Percentiles rank a stretch among this genome's conserved stretches.
These are phyloP conservation scores for Trimorus sp. DNA, from an alignment of 2,888 invertebrate genomes.

Conservation along the genomic window DNA sequence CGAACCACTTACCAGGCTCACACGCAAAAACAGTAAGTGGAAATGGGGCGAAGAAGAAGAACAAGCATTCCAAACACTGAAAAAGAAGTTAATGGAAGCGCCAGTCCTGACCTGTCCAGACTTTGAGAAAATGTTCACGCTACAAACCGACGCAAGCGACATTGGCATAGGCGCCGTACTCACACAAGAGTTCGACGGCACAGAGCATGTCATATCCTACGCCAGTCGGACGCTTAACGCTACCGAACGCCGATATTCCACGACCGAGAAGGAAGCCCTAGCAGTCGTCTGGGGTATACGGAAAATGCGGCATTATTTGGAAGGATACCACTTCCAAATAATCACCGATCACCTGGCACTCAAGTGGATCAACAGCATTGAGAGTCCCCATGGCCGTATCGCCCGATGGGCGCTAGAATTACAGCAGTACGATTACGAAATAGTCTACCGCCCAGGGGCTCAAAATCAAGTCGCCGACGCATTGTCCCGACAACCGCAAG, in stretches of 20 bases:
- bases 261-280: background rate
- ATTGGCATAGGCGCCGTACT: background rate
- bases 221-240: constrained; percentile 48
- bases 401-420: constrained; percentile 31
- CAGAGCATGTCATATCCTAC: constrained; percentile 48
- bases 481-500: too few species aligned
- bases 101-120: constrained; percentile 46
- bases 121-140: background rate
- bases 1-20: constrained; percentile 10
- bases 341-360: constrained; percentile 35
- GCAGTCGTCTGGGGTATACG: background rate
- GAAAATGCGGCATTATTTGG: background rate
- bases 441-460: constrained; percentile 1
- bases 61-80: constrained; percentile 33
- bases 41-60: constrained; percentile 23
- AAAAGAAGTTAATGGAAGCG: constrained; percentile 9
- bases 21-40: constrained; percentile 8
- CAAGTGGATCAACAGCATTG: background rate
- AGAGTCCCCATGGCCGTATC: constrained; percentile 10
- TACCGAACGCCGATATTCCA: background rate
- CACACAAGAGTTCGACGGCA: background rate
- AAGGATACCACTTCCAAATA: constrained; percentile 35
- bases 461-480: constrained; percentile 22
- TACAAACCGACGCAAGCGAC: too few species aligned
- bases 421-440: constrained; percentile 14